Conservation (phyloP, 2,888 invertebrate genomes). For the Orgyia antiqua region DNA sequence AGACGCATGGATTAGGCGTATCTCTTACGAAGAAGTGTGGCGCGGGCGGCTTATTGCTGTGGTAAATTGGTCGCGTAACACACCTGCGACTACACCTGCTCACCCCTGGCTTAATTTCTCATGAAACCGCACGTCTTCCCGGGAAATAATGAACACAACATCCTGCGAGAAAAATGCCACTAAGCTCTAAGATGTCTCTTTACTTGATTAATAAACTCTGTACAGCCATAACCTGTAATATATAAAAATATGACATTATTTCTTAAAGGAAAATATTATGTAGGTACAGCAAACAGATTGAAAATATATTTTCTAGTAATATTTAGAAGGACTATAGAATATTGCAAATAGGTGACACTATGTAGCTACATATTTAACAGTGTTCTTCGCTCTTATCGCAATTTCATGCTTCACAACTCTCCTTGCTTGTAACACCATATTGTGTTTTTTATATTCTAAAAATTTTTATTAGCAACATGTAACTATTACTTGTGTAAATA, state of each 20-base stretch:
- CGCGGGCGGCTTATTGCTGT: slow-evolving; percentile 35
- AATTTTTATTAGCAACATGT: slow-evolving; percentile 26
- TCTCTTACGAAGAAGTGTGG: slow-evolving; percentile 21
- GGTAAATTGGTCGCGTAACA: slow-evolving; percentile 51
- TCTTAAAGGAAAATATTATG: neutral
- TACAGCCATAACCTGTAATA: slow-evolving; percentile 13
- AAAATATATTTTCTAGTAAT: too few relatives aligned
- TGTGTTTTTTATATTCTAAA: slow-evolving; percentile 40
- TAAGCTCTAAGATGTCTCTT: slow-evolving; percentile 52
- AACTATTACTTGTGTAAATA: too few relatives aligned
- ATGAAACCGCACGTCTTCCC: slow-evolving; percentile 59
- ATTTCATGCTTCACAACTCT: slow-evolving; percentile 54
- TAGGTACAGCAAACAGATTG: too few relatives aligned
- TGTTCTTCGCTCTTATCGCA: slow-evolving; percentile 52
- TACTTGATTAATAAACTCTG: slow-evolving; percentile 68
- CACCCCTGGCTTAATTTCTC: slow-evolving; percentile 71
- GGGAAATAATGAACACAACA: slow-evolving; percentile 65
- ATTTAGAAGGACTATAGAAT: slow-evolving; percentile 10
- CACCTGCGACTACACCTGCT: slow-evolving; percentile 64
- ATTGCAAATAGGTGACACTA: slow-evolving; percentile 28
- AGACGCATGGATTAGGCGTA: slow-evolving; percentile 35
- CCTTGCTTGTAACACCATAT: slow-evolving; percentile 42
- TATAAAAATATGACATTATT: neutral
- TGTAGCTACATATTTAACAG: slow-evolving; percentile 41
- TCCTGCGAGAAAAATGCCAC: slow-evolving; percentile 66